Base-by-base conservation (phyloP, 1,140 invertebrate genomes). In the Cydia pomonella region DNA sequence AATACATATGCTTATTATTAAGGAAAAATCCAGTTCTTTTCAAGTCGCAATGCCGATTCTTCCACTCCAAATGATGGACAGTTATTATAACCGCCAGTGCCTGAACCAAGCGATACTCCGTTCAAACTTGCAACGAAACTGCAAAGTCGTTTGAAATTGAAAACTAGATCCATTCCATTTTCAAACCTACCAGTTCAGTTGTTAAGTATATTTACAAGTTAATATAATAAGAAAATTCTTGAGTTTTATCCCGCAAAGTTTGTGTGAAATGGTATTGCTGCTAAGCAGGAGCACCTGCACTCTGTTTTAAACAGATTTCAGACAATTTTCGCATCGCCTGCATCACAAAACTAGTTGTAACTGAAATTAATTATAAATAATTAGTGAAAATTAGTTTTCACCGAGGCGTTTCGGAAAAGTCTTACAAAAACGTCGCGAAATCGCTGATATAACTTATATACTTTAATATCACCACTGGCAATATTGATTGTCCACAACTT, bases 141-240 rank as follows among this genome's bases (percentile, higher is more conserved):
- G 64, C 64, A 69, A 69, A 69, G 64, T 69, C 64, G 64, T 41
- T 69, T 7, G 29, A 69, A 69, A 69, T 69, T 69, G 64, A 66
- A 66, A 66, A 66, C 63, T 66, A 66, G 63, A 66, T 27, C 27
- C 62, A 23, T 66, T 66, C 25, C 63, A 66, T 66, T 66, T 66
- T 33, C 23, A 66, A 66, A 66, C 63, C 25, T 27, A n/a, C 6
- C 63, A 33, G 27, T 66, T 66, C 27, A 18, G 63, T 66, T 66
- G 63, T 69, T 38, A 69, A 69, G 64, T 38, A 38, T 69, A 69
- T 69, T 69, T 69, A 69, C 29, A 69, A 69, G 33, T 69, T 69
- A 69, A 69, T 69, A 69, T 69, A 69, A 69, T 69, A 69, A 41
- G 29, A 38, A 16, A 69, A 38, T 33, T 16, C 64, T 38, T 38